Base-by-base conservation (phyloP, 2,888 invertebrate species). In the Hoplodrina blanda region DNA sequence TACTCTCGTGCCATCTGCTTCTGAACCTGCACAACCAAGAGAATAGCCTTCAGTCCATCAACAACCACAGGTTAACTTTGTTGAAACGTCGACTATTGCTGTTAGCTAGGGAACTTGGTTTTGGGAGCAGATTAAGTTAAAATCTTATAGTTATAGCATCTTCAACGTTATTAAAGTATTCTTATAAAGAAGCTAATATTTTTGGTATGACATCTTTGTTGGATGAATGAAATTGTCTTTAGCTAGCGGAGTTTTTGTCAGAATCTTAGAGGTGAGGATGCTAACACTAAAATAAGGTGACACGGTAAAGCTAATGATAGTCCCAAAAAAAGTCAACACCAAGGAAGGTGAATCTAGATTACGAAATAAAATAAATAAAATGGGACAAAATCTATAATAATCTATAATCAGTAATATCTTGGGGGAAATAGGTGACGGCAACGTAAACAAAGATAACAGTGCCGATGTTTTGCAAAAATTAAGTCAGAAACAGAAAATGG, bases 1-100 rank as follows among this genome's bases (percentile, higher is more conserved):
- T 98, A 99, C 92, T 99, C 99, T 69, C 97, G 97, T 55, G 97
- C 98, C 89, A 99, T 97, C 92, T 98, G 98, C 88, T 98, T 98
- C 89, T 98, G 98, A 30, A 99, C 97, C 98, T 98, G 91, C 0
- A 84, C 76, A 84, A 74, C n/a, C 66, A 76, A 67, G 46, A 73
- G 5, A 60, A 60, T 46, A 56, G 19, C n/a, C 11, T 52, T 76
- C 13, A 76, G 74, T 62, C 37, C 19, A 61, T 15, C 10, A 73
- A 10, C 46, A 52, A 49, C 53, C 25, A 41, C 25, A 46, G 46
- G 17, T 46, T 4, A 13, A 37, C 8, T 41, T 41, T 41, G 3
- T 13, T 41, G 11, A 13, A 11, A 11, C 41, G 11, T 41, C 13
- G 41, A 11, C 41, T 41, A 13, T 41, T 41, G 10, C 37, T 8